phyloP scores from a whole-genome alignment of 2,797 vertebrate genomes.

The Pampus argenteus region DNA sequence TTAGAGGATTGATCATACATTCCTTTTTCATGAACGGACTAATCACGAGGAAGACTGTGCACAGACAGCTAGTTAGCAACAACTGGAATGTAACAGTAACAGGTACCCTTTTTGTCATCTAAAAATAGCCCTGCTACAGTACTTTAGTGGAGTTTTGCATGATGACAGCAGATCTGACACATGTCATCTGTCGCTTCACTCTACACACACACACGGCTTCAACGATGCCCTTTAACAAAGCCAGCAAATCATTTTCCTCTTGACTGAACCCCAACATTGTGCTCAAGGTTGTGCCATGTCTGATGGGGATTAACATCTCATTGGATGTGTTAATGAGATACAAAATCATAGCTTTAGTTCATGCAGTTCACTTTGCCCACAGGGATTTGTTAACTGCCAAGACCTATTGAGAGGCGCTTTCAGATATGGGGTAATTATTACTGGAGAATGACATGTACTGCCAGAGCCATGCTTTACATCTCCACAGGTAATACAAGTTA shows the following conservation, averaged over 20 bases:
- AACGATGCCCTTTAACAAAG: slow-evolving; percentile 45
- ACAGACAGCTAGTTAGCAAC: background rate
- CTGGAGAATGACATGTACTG: slow-evolving; percentile 47
- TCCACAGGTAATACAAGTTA: slow-evolving; percentile 36
- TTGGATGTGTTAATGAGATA: slow-evolving; percentile 78
- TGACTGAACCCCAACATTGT: slow-evolving; percentile 65
- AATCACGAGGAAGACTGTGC: slow-evolving; percentile 4
- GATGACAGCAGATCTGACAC: slow-evolving; percentile 40
- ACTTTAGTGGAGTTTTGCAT: slow-evolving; percentile 7
- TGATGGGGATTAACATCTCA: slow-evolving; percentile 79
- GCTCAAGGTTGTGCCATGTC: slow-evolving; percentile 61
- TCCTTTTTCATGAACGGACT: background rate
- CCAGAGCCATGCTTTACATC: slow-evolving; percentile 13
- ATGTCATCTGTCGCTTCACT: slow-evolving; percentile 24
- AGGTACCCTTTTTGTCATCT: slow-evolving; percentile 12
- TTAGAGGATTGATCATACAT: background rate
- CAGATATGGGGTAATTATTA: slow-evolving; percentile 68
- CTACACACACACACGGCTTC: slow-evolving; percentile 9
- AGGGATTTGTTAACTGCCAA: slow-evolving; percentile 65
- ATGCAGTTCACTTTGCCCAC: slow-evolving; percentile 55
- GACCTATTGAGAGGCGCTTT: slow-evolving; percentile 67
- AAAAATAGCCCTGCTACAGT: slow-evolving; percentile 19
- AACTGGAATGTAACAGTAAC: background rate
- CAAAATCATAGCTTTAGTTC: slow-evolving; percentile 67
- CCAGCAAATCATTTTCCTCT: slow-evolving; percentile 68